phyloP scores from a whole-genome alignment of 2,888 invertebrate genomes.

The Thysanoteuthis rhombus region DNA sequence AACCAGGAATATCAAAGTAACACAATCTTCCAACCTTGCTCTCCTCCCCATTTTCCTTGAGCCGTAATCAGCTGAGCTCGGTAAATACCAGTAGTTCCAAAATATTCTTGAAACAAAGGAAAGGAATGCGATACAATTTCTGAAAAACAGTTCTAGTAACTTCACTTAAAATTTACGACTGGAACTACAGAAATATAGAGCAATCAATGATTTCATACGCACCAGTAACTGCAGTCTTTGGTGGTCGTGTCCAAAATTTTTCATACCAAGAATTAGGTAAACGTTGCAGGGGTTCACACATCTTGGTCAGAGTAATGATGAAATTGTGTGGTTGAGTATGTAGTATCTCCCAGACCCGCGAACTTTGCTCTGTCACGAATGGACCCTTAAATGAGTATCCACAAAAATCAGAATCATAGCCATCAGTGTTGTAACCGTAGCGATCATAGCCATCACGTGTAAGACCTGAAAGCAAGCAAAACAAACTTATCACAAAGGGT shows the following conservation, averaged over 20 bases:
- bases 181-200: no score
- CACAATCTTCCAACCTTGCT: no score
- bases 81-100: no score
- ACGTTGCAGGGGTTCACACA: conserved; percentile 50
- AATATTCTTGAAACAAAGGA: no score
- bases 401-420: conserved; percentile 50
- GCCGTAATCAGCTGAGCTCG: no score
- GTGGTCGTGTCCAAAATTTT: conserved; percentile 54
- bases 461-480: conserved; percentile 44
- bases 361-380: conserved; percentile 50
- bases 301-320: conserved; percentile 49
- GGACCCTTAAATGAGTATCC: conserved; percentile 56
- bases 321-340: conserved; percentile 51
- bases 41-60: no score
- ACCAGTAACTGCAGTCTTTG: conserved; percentile 53
- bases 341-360: conserved; percentile 50
- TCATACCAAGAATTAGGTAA: conserved; percentile 54
- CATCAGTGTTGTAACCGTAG: conserved; percentile 48
- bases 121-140: no score
- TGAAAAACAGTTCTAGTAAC: no score
- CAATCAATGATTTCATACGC: not conserved
- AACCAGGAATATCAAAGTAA: no score
- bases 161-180: no score
- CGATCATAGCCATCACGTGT: conserved; percentile 47
- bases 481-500: not conserved